phyloP scores from a whole-genome alignment of 2,888 invertebrate genomes.

The Oxytorus armatus region DNA sequence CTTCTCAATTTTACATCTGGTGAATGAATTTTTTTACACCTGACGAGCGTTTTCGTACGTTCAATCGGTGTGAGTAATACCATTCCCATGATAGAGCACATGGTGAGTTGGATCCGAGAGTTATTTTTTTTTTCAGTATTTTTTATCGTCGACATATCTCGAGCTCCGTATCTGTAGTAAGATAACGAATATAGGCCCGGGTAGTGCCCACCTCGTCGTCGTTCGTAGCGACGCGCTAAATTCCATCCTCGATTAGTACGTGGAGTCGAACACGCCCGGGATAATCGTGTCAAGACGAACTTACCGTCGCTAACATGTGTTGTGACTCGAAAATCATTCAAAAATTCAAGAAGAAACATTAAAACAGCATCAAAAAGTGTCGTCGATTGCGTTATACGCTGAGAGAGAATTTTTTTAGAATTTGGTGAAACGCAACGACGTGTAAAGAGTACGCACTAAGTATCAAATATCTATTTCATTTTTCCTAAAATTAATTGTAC shows the following conservation, averaged over 20 bases:
- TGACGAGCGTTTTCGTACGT: background rate
- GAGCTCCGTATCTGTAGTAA: slow-evolving; percentile 64
- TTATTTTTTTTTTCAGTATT: slow-evolving; percentile 26
- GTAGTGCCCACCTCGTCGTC: slow-evolving; percentile 45
- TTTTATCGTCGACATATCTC: slow-evolving; percentile 66
- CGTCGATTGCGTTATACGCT: slow-evolving; percentile 1
- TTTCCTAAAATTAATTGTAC: background rate
- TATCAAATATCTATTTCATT: background rate
- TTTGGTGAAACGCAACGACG: slow-evolving; percentile 2
- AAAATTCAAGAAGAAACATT: slow-evolving; percentile 19
- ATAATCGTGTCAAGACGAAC: slow-evolving; percentile 60
- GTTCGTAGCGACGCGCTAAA: slow-evolving; percentile 28
- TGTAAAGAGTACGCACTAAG: background rate
- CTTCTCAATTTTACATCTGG: slow-evolving; percentile 16
- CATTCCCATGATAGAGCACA: slow-evolving; percentile 56
- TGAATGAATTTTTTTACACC: slow-evolving; percentile 18
- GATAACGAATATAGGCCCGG: slow-evolving; percentile 61
- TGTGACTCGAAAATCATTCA: slow-evolving; percentile 19
- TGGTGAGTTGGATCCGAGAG: slow-evolving; percentile 49
- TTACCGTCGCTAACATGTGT: slow-evolving; percentile 47
- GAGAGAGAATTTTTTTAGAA: too few relatives aligned
- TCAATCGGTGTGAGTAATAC: slow-evolving; percentile 63
- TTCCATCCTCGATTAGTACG: slow-evolving; percentile 59
- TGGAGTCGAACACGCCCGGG: slow-evolving; percentile 50
- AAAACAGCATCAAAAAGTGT: background rate